Conservation (phyloP, 2,888 invertebrate genomes). For the Scaptomyza tumidula region DNA sequence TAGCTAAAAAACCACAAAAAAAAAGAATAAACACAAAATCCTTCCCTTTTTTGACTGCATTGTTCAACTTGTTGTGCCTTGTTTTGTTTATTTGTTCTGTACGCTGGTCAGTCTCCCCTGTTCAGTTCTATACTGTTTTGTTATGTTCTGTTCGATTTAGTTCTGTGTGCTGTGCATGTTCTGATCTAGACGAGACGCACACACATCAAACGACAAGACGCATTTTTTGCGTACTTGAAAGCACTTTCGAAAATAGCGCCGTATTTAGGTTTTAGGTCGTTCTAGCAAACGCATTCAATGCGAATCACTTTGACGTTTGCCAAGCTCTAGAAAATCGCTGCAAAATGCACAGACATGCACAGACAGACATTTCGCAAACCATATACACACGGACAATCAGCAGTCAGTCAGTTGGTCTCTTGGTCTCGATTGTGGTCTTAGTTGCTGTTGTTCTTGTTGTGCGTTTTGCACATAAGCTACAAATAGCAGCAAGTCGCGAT, state of each 20-base stretch:
- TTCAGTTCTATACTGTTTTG: not conserved
- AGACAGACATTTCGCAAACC: constrained; percentile 6
- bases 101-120: constrained; percentile 40
- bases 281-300: constrained; percentile 66
- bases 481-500: constrained; percentile 36
- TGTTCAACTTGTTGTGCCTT: constrained; percentile 49
- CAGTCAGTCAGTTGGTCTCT: constrained; percentile 47
- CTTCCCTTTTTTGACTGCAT: constrained; percentile 52
- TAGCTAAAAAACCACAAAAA: constrained; percentile 5
- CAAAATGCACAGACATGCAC: constrained; percentile 40
- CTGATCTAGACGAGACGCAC: constrained; percentile 39
- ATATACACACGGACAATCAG: constrained; percentile 26
- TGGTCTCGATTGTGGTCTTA: constrained; percentile 5
- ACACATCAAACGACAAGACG: constrained; percentile 66
- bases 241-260: constrained; percentile 70
- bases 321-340: constrained; percentile 56
- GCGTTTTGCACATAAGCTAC: constrained; percentile 34
- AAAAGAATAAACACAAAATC: constrained; percentile 29
- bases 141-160: constrained; percentile 9
- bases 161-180: constrained; percentile 15
- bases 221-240: constrained; percentile 66
- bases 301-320: constrained; percentile 72
- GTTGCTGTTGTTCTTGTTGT: constrained; percentile 1
- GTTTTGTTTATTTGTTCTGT: constrained; percentile 52
- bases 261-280: constrained; percentile 77